Conservation (phyloP, 1,140 invertebrate species). For the Drosophila auraria region DNA sequence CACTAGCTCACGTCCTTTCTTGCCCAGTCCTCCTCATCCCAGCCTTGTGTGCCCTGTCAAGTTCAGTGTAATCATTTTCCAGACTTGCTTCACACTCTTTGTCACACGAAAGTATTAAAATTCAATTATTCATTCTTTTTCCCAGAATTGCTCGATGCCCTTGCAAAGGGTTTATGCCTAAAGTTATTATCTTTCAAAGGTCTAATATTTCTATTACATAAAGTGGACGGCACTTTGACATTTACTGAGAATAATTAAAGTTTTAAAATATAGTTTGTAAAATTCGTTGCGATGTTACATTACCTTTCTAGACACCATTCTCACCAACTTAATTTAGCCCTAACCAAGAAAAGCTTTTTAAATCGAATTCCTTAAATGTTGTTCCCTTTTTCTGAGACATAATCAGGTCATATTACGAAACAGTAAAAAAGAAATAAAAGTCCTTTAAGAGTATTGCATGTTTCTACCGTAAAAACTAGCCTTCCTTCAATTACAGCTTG, state of each 20-base stretch:
- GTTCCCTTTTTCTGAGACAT: not conserved
- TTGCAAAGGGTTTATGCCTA: constrained; percentile 1
- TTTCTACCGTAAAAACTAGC: not conserved
- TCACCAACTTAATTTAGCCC: not conserved
- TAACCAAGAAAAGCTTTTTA: not conserved
- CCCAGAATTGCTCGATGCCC: not conserved
- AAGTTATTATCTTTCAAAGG: not conserved
- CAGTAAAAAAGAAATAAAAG: not conserved
- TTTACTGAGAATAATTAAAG: not conserved
- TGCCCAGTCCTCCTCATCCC: not conserved
- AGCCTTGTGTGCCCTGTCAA: constrained; percentile 33
- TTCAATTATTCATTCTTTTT: constrained; percentile 34
- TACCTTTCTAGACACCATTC: too few relatives aligned
- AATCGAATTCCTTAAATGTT: not conserved
- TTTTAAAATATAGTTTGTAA: not conserved
- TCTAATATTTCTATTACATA: too few relatives aligned
- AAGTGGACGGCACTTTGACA: not conserved
- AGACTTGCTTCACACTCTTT: constrained; percentile 23
- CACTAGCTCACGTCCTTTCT: not conserved
- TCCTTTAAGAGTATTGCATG: not conserved
- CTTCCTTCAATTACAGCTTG: not conserved
- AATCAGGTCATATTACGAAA: not conserved
- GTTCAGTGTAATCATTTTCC: constrained; percentile 58
- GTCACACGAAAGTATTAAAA: constrained; percentile 17
- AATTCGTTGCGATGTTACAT: not conserved